phyloP scores from a whole-genome alignment of 2,113 vertebrate genomes.

The Esox niger region DNA sequence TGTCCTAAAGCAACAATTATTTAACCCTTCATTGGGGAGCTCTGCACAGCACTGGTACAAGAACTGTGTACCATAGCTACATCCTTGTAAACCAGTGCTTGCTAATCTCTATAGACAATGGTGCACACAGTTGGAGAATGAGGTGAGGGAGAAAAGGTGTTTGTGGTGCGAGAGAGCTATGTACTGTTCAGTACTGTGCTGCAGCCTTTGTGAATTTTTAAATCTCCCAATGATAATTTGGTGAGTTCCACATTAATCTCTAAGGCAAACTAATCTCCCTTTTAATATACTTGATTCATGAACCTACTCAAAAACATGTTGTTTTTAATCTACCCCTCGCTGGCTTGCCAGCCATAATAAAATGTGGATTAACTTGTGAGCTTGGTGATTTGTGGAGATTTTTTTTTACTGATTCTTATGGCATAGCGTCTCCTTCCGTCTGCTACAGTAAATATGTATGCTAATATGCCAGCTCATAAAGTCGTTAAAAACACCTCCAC shows the following conservation, averaged over 20 bases:
- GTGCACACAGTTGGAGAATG: background rate
- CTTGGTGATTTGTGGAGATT: constrained; percentile 57
- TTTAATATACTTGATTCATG: constrained; percentile 74
- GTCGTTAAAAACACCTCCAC: constrained; percentile 55
- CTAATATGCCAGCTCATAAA: constrained; percentile 68
- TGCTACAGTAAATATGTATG: constrained; percentile 71
- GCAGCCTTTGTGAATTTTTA: constrained; percentile 19
- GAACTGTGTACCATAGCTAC: background rate
- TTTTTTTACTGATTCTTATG: constrained; percentile 44
- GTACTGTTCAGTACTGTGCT: constrained; percentile 12
- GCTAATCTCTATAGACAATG: background rate
- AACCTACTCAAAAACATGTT: constrained; percentile 70
- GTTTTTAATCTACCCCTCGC: constrained; percentile 74
- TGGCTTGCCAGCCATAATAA: constrained; percentile 69
- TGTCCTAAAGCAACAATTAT: constrained; percentile 1
- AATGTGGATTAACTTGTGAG: constrained; percentile 76
- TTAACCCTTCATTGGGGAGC: background rate
- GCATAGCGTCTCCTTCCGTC: constrained; percentile 45
- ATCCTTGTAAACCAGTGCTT: background rate
- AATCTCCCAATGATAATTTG: constrained; percentile 55
- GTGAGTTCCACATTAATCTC: constrained; percentile 60
- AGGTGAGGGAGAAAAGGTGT: constrained; percentile 5
- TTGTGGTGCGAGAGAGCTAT: constrained; percentile 9
- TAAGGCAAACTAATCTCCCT: constrained; percentile 70
- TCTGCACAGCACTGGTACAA: background rate